Evolutionary conservation across 2,888 invertebrate species (phyloP).

Genomic region (Eledone cirrhosa): DNA sequence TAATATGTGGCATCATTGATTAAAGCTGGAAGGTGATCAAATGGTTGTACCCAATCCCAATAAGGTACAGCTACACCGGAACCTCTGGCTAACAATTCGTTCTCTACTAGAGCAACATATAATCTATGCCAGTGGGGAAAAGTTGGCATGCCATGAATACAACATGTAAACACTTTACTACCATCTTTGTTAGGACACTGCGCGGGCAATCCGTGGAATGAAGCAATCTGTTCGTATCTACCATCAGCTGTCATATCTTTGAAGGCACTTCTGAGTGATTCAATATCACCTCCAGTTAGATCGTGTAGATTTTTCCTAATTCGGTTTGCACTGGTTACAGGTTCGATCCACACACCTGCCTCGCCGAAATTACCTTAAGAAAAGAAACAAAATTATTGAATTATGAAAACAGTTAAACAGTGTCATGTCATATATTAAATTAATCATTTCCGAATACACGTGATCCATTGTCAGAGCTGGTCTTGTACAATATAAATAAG

Average conservation of each 20-base stretch:
- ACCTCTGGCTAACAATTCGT: conserved; percentile 32
- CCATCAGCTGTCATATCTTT: background rate
- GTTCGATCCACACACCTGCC: background rate
- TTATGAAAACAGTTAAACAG: too few species aligned
- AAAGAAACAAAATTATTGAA: background rate
- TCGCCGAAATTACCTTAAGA: conserved; percentile 33
- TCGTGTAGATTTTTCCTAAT: background rate
- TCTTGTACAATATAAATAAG: too few species aligned
- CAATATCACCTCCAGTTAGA: background rate
- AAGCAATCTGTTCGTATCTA: conserved; percentile 26
- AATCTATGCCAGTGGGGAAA: conserved; percentile 38
- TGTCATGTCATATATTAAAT: too few species aligned
- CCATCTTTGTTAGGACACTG: conserved; percentile 27
- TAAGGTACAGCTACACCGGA: conserved; percentile 38
- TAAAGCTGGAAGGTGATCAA: conserved; percentile 35
- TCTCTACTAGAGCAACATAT: conserved; percentile 36
- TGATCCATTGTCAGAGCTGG: too few species aligned
- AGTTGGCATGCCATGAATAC: conserved; percentile 36
- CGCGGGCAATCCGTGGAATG: conserved; percentile 34
- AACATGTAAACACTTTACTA: conserved; percentile 30
- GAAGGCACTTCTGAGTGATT: background rate
- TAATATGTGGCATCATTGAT: conserved; percentile 36
- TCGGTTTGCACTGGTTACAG: background rate
- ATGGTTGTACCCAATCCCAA: conserved; percentile 42
- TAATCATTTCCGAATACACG: too few species aligned